Percentiles rank a stretch among this genome's conserved stretches.
phyloP scores from a whole-genome alignment of 2,113 vertebrate species.

The Alectura lathami region DNA sequence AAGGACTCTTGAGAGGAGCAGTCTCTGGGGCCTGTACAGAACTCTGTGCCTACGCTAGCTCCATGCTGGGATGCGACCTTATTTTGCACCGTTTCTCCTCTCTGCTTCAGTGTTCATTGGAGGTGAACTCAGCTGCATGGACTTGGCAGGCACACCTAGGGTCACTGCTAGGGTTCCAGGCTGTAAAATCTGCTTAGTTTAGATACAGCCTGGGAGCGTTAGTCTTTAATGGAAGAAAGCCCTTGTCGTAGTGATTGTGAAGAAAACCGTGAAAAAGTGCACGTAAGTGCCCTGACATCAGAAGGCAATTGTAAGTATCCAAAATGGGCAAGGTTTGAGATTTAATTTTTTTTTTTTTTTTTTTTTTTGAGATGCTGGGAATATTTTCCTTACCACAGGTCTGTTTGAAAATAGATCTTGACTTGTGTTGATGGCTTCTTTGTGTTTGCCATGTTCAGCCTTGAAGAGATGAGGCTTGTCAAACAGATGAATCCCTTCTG shows the following conservation, averaged over 20 bases:
- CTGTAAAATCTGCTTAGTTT: neutral
- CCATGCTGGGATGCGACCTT: neutral
- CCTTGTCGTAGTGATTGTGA: neutral
- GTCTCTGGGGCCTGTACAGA: neutral
- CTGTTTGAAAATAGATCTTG: neutral
- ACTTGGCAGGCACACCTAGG: neutral
- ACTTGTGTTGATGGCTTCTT: neutral
- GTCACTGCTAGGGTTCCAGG: neutral
- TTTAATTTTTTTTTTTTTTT: neutral
- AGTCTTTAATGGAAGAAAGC: neutral
- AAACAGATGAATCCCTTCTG: constrained; percentile 12
- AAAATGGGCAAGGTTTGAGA: neutral
- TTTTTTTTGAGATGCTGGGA: neutral
- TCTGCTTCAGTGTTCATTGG: neutral
- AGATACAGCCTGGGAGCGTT: neutral
- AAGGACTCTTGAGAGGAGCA: neutral
- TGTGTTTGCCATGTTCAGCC: neutral
- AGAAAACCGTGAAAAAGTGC: neutral
- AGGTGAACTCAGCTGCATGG: neutral
- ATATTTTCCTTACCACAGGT: neutral
- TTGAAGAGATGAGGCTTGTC: neutral
- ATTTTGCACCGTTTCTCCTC: neutral
- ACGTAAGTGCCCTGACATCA: neutral
- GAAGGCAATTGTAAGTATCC: neutral
- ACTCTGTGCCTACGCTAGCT: neutral